These are phyloP conservation scores for Crenichthys baileyi DNA, from an alignment of 2,797 vertebrate species.

Conservation along the genomic window DNA sequence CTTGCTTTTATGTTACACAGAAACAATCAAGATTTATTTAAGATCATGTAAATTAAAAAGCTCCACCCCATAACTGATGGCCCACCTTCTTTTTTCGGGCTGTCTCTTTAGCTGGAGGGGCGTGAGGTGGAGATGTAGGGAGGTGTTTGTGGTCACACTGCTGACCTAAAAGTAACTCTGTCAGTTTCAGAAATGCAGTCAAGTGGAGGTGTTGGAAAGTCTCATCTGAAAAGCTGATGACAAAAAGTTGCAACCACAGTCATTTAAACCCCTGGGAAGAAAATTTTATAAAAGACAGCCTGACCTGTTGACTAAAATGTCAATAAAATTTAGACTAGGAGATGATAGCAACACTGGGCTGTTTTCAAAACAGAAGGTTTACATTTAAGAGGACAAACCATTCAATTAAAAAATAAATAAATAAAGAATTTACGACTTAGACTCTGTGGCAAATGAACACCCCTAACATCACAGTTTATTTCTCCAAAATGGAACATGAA, in stretches of 20 bases:
- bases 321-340: not conserved
- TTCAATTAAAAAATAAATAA: not conserved
- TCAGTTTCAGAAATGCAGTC: not conserved
- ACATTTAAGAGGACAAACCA: too few relatives aligned
- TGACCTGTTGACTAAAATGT: not conserved
- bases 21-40: not conserved
- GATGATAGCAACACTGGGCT: not conserved
- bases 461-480: too few relatives aligned
- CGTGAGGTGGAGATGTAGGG: not conserved
- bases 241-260: not conserved
- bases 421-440: not conserved
- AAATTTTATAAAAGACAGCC: not conserved
- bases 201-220: not conserved
- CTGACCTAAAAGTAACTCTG: not conserved
- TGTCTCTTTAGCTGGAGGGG: not conserved
- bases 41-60: not conserved
- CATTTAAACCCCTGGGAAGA: not conserved
- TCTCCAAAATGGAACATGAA: too few relatives aligned
- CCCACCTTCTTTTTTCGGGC: not conserved
- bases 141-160: not conserved
- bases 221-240: not conserved
- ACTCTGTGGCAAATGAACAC: too few relatives aligned
- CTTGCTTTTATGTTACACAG: not conserved
- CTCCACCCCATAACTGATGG: not conserved
- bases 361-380: too few relatives aligned